Conservation (phyloP, 1,140 invertebrate genomes). For the Stenopsyche tienmushanensis region DNA sequence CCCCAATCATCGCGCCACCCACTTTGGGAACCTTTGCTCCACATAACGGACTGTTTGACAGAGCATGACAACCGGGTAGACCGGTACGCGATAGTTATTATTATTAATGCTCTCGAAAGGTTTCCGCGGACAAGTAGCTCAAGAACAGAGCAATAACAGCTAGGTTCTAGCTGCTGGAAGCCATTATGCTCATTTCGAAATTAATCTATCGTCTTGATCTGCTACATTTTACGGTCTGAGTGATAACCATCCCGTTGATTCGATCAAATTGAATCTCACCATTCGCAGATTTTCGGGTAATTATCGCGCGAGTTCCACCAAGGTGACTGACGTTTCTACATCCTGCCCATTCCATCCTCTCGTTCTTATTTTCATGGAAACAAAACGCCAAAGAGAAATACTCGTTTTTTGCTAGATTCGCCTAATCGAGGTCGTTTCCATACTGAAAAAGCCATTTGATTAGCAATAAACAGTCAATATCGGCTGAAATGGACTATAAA, state of each 20-base stretch:
- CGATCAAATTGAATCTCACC: too few relatives aligned
- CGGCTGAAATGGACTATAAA: too few relatives aligned
- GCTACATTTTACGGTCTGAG: neutral
- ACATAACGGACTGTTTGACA: neutral
- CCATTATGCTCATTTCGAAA: neutral
- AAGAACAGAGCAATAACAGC: slow-evolving; percentile 5
- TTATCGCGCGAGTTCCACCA: too few relatives aligned
- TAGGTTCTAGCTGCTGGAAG: neutral
- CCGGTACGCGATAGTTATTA: neutral
- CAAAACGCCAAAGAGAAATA: too few relatives aligned
- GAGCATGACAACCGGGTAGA: slow-evolving; percentile 6
- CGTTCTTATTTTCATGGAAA: too few relatives aligned
- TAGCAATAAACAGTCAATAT: too few relatives aligned
- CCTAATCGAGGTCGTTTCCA: too few relatives aligned
- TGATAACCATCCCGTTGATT: neutral
- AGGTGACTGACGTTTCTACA: too few relatives aligned
- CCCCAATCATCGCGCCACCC: neutral
- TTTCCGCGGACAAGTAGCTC: slow-evolving; percentile 8
- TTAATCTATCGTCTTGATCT: neutral
- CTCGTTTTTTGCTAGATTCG: too few relatives aligned
- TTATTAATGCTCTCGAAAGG: slow-evolving; percentile 9
- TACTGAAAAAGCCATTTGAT: too few relatives aligned
- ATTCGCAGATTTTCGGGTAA: too few relatives aligned
- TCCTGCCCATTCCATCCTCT: too few relatives aligned
- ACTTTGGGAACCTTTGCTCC: neutral